Evolutionary conservation across 2,797 vertebrate genomes (phyloP), one percentile per base, ranked within the genome.

Genomic region (Chaetophractus vellerosus): DNA sequence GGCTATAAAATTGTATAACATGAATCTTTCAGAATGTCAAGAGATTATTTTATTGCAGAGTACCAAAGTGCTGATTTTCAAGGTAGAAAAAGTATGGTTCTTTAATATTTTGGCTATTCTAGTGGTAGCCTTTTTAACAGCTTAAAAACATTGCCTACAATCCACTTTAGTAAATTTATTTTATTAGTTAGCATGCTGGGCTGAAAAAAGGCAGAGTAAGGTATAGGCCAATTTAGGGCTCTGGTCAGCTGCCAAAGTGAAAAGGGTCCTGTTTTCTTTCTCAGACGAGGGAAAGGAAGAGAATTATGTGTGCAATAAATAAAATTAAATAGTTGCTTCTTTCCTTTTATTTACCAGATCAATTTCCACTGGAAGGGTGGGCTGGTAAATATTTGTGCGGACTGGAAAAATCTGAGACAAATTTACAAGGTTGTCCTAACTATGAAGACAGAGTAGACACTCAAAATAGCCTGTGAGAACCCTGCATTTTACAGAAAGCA

Each of bases 341-440:
- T 80, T 92, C 52, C 61, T 93, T 48, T 64, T 69, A n/a, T 41
- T 75, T 81, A 84, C 80, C 50, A 88, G 66, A 88, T 71, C 69
- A 85, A 61, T 86, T 57, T 74, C 26, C 41, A 33, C 55, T 59
- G 38, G 50, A 89, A 93, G 57, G 31, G 33, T 21, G 6, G 72
- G n/a, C 14, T 55, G 41, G 48, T 63, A 36, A 95, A 88, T 83
- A 31, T 88, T 76, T 91, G 24, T 59, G 16, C 48, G 50, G n/a
- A 81, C 12, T 78, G 61, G 83, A 78, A 94, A 93, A 64, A 23
- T 78, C 18, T 45, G 72, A 93, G 36, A 91, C 71, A 95, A 84
- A 88, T 88, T 48, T 85, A 81, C n/a, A 91, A 93, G n/a, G 2
- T 14, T 59, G 0, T 91, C 89, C 74, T 66, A 78, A 57, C 75